These are phyloP conservation scores for Bombus sibiricus DNA, from an alignment of 1,140 invertebrate genomes.

Conservation along the genomic window DNA sequence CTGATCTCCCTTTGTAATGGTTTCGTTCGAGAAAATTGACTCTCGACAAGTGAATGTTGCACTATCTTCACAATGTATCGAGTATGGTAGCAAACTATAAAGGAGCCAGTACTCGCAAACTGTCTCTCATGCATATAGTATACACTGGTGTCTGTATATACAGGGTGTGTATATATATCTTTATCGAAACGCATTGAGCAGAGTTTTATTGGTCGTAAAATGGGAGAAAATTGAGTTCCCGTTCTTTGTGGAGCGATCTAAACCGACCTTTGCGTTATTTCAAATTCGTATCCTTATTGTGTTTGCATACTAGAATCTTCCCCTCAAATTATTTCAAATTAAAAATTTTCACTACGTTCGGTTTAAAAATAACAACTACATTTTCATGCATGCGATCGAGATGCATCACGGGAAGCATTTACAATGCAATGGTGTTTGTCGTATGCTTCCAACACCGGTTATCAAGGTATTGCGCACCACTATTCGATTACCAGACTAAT, in stretches of 20 bases:
- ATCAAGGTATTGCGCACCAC: neutral
- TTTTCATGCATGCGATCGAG: neutral
- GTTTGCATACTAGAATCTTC: neutral
- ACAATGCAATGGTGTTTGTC: too few species aligned
- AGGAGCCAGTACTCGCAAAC: slow-evolving; percentile 23
- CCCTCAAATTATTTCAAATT: neutral
- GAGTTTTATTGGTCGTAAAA: slow-evolving; percentile 70
- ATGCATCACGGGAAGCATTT: too few species aligned
- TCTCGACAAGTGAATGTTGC: slow-evolving; percentile 51
- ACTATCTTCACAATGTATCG: slow-evolving; percentile 18
- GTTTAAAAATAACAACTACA: neutral
- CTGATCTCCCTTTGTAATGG: slow-evolving; percentile 1
- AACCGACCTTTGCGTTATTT: neutral
- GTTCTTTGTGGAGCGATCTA: slow-evolving; percentile 5
- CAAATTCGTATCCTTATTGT: slow-evolving; percentile 10
- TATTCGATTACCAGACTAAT: slow-evolving; percentile 23
- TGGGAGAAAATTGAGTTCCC: slow-evolving; percentile 53
- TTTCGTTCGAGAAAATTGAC: slow-evolving; percentile 69
- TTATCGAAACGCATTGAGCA: slow-evolving; percentile 50
- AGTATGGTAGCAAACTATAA: slow-evolving; percentile 54
- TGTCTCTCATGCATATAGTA: neutral
- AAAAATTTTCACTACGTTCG: neutral
- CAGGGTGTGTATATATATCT: slow-evolving; percentile 30
- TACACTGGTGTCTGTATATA: neutral
- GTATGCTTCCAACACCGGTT: neutral